Conservation (phyloP, 2,888 invertebrate species). For the Caenorhabditis becei region DNA sequence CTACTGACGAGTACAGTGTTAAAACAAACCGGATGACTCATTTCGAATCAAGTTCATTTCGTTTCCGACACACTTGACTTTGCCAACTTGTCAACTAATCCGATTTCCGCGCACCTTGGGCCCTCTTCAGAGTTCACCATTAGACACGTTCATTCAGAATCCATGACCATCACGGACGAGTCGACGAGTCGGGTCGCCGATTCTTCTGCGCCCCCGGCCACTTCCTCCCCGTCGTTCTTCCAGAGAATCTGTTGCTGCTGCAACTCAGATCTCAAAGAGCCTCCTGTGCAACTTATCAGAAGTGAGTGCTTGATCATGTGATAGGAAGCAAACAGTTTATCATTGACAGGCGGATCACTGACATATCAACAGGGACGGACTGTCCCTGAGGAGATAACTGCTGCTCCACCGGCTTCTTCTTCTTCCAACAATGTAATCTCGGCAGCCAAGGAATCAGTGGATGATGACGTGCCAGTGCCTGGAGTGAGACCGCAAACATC, state of each 20-base stretch:
- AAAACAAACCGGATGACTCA: slow-evolving; percentile 42
- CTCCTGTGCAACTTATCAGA: slow-evolving; percentile 58
- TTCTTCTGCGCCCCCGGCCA: slow-evolving; percentile 18
- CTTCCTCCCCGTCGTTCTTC: slow-evolving; percentile 45
- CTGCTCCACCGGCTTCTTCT: slow-evolving; percentile 9
- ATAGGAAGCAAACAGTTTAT: not conserved
- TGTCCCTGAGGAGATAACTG: not conserved
- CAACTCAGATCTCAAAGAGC: slow-evolving; percentile 48
- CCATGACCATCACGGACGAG: slow-evolving; percentile 53
- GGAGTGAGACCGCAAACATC: slow-evolving; percentile 20
- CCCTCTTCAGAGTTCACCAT: slow-evolving; percentile 15
- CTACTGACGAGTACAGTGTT: slow-evolving; percentile 16
- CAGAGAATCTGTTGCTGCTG: slow-evolving; percentile 55
- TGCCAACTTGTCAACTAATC: slow-evolving; percentile 53
- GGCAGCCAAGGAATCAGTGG: slow-evolving; percentile 45
- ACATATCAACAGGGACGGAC: slow-evolving; percentile 50
- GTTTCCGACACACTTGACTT: slow-evolving; percentile 41
- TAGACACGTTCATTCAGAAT: slow-evolving; percentile 34
- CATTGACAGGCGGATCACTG: slow-evolving; percentile 53
- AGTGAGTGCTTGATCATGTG: slow-evolving; percentile 13
- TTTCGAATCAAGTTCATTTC: too few species aligned
- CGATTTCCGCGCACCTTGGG: slow-evolving; percentile 33
- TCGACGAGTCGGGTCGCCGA: slow-evolving; percentile 45
- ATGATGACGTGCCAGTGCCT: slow-evolving; percentile 38
- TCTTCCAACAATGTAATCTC: slow-evolving; percentile 35